Percentiles rank a stretch among this genome's conserved stretches.
Conservation (phyloP, 2,888 invertebrate species). For the Andrena trimmerana region DNA sequence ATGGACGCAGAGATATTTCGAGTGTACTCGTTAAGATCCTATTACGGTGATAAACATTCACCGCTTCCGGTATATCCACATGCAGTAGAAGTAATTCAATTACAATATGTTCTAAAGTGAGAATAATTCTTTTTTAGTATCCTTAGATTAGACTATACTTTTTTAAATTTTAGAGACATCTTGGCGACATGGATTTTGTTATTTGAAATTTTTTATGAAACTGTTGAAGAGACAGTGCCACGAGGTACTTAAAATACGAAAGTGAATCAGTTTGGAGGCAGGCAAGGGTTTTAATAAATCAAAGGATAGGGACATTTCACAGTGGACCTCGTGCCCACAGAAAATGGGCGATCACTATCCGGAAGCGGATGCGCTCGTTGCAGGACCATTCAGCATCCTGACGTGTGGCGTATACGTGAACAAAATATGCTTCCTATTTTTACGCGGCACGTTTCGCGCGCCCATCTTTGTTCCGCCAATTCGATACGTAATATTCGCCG, state of each 20-base stretch:
- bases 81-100: background rate
- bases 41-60: constrained; percentile 12
- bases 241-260: background rate
- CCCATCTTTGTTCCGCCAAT: background rate
- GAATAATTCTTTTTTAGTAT: background rate
- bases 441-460: constrained; percentile 1
- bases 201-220: background rate
- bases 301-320: constrained; percentile 21
- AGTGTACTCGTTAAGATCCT: constrained; percentile 15
- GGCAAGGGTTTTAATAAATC: constrained; percentile 28
- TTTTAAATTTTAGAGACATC: background rate
- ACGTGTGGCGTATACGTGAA: constrained; percentile 25
- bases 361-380: constrained; percentile 43
- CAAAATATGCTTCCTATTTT: constrained; percentile 30
- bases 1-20: constrained; percentile 4
- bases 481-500: background rate
- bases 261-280: too few relatives aligned
- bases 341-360: constrained; percentile 45
- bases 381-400: constrained; percentile 33
- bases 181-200: background rate
- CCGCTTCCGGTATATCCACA: background rate
- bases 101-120: background rate
- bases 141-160: background rate
- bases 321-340: constrained; percentile 14
- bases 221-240: background rate